Evolutionary conservation across 92 coral and sea anemone species (phyloP).

Genomic region (Phenganax marumi): DNA sequence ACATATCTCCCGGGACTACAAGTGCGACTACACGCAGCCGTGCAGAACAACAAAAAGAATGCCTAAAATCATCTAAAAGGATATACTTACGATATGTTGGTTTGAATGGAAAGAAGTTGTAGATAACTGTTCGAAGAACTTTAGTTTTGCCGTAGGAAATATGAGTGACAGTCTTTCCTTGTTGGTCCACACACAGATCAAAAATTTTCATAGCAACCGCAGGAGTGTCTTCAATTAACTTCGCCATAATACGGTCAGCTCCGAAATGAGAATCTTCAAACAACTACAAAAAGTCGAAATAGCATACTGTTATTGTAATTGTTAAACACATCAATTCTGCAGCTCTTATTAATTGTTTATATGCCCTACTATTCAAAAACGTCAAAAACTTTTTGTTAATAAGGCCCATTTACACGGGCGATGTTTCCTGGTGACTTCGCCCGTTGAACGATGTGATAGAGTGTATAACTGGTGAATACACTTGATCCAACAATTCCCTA

Average conservation of each 20-base stretch:
- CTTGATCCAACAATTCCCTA: too few species aligned
- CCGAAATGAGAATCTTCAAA: constrained; percentile 33
- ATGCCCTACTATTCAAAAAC: too few species aligned
- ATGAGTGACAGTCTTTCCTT: neutral
- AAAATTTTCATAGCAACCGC: constrained; percentile 25
- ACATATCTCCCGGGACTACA: too few species aligned
- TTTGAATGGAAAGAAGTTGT: constrained; percentile 25
- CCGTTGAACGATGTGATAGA: too few species aligned
- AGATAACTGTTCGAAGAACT: neutral
- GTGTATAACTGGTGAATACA: too few species aligned
- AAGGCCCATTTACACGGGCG: too few species aligned
- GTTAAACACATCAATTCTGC: too few species aligned
- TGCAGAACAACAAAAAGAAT: too few species aligned
- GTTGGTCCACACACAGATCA: neutral
- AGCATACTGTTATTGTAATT: neutral
- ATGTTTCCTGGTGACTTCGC: too few species aligned
- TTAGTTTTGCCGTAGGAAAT: neutral
- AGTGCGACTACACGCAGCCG: too few species aligned
- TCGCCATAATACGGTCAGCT: constrained; percentile 29
- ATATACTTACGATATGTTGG: constrained; percentile 1
- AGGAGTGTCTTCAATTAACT: constrained; percentile 34
- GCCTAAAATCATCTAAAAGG: neutral
- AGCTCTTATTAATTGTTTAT: too few species aligned
- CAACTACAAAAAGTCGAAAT: constrained; percentile 10
- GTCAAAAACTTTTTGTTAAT: too few species aligned